Evolutionary conservation across 2,113 vertebrate genomes (phyloP).

Genomic region (Rhabdomys dilectus): DNA sequence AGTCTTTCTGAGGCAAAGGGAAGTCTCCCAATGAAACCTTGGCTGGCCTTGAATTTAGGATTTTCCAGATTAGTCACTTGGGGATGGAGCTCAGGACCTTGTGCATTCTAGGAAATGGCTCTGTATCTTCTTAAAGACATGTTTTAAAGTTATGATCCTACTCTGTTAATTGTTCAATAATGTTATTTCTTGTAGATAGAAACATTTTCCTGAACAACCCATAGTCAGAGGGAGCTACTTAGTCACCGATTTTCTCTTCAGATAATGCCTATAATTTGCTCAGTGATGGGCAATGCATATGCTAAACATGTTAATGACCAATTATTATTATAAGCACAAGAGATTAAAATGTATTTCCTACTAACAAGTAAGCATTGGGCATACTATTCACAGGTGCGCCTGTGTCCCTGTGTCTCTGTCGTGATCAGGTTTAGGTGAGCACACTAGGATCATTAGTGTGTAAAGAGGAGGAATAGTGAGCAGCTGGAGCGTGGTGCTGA

Average conservation of each 20-base stretch:
- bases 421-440: neutral
- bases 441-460: neutral
- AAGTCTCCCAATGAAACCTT: too few relatives aligned
- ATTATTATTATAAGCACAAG: neutral
- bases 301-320: neutral
- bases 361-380: neutral
- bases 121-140: neutral
- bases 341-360: neutral
- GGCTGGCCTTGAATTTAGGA: neutral
- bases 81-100: neutral
- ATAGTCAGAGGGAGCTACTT: neutral
- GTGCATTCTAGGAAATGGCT: too few relatives aligned
- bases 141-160: neutral
- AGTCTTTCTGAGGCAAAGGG: neutral
- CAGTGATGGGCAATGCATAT: neutral
- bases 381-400: neutral
- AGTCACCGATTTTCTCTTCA: neutral
- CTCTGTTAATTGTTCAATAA: conserved; percentile 32
- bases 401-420: neutral
- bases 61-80: neutral
- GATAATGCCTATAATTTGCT: neutral
- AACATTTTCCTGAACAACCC: neutral
- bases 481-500: neutral
- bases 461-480: neutral
- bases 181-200: neutral